Percentiles rank a stretch among this genome's conserved stretches.
Conservation (phyloP, 2,113 vertebrate genomes). For the Pagrus major region DNA sequence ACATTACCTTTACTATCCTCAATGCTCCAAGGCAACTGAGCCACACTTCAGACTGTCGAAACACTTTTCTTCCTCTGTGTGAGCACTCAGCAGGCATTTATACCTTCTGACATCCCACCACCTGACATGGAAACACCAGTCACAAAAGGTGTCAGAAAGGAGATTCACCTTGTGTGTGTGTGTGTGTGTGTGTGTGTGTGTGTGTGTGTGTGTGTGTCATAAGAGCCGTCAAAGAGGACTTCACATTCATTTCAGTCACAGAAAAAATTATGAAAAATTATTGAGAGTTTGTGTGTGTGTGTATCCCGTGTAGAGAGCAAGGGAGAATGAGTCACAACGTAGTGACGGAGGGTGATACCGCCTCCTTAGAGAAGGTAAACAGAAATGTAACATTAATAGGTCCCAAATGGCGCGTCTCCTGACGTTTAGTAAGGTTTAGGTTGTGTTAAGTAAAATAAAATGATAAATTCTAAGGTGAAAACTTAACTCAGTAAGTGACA, state of each 20-base stretch:
- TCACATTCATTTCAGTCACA: background rate
- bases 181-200: background rate
- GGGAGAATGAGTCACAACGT: conserved; percentile 30
- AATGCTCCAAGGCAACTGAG: conserved; percentile 29
- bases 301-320: background rate
- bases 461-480: background rate
- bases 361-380: background rate
- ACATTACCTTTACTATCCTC: conserved; percentile 21
- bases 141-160: conserved; percentile 38
- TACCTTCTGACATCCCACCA: conserved; percentile 45
- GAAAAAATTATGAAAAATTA: conserved; percentile 5
- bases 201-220: background rate
- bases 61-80: conserved; percentile 28
- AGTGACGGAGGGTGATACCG: conserved; percentile 1
- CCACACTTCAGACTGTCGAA: conserved; percentile 37
- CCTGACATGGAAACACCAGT: conserved; percentile 10
- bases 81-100: conserved; percentile 51
- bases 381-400: background rate
- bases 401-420: background rate
- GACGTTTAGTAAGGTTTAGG: background rate
- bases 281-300: background rate
- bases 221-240: background rate
- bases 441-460: background rate
- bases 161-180: background rate
- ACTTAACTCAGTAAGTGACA: background rate